Conservation (phyloP, 2,888 invertebrate species). For the Geophilus truncorum region DNA sequence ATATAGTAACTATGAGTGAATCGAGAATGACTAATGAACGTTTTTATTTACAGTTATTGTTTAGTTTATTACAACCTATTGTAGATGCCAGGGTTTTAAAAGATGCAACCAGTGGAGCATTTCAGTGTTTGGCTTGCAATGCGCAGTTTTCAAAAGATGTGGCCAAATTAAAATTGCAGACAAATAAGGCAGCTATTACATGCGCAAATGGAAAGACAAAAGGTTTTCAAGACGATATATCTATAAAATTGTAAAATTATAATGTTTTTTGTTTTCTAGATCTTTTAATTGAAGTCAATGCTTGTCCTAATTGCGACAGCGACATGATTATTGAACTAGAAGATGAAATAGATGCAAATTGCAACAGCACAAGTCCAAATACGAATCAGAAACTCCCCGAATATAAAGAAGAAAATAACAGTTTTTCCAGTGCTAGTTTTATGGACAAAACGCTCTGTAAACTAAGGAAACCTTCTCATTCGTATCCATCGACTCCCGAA, state of each 20-base stretch:
- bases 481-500: not conserved
- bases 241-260: not conserved
- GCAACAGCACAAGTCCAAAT: not conserved
- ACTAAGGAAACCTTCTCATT: not conserved
- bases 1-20: too few species aligned
- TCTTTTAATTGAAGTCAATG: not conserved
- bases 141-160: conserved; percentile 6
- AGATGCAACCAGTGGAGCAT: not conserved
- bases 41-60: not conserved
- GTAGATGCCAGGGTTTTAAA: not conserved
- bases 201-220: not conserved
- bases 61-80: not conserved
- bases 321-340: conserved; percentile 17
- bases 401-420: not conserved
- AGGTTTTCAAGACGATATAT: not conserved
- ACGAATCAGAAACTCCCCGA: not conserved
- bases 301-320: conserved; percentile 28
- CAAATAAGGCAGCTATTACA: not conserved
- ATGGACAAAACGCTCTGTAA: not conserved
- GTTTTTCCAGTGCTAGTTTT: not conserved
- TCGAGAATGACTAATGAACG: too few species aligned
- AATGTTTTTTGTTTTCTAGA: too few species aligned
- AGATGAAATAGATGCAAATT: not conserved
- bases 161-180: not conserved
- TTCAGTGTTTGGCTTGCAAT: not conserved